A percentile compares a stretch with the other conserved stretches of the same genome.
These are phyloP conservation scores for Acrocera orbiculus DNA, from an alignment of 2,888 invertebrate species.

Conservation along the genomic window DNA sequence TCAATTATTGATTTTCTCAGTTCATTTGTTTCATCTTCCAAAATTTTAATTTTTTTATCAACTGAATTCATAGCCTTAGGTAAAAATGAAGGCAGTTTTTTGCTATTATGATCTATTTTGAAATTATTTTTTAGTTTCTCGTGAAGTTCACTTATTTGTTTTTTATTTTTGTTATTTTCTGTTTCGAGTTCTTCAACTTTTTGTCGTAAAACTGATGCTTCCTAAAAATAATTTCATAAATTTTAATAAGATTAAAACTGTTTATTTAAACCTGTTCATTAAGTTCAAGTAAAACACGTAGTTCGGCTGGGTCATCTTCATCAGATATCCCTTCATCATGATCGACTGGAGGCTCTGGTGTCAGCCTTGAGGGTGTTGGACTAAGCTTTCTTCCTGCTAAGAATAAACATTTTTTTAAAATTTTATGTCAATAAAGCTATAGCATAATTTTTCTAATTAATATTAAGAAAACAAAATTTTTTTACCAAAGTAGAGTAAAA, in stretches of 20 bases:
- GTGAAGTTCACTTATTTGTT: slow-evolving; percentile 58
- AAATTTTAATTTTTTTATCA: slow-evolving; percentile 33
- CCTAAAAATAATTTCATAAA: slow-evolving; percentile 31
- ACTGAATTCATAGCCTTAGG: slow-evolving; percentile 15
- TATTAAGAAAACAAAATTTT: neutral
- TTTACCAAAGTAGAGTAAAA: neutral
- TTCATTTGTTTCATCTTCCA: slow-evolving; percentile 57
- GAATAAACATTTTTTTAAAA: neutral
- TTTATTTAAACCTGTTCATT: slow-evolving; percentile 56
- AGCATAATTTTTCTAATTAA: neutral
- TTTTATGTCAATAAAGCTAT: neutral
- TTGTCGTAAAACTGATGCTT: slow-evolving; percentile 61
- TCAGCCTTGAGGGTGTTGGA: slow-evolving; percentile 45
- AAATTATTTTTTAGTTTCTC: slow-evolving; percentile 45
- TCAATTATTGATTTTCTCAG: slow-evolving; percentile 59
- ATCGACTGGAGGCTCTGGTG: slow-evolving; percentile 45
- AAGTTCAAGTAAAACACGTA: slow-evolving; percentile 68
- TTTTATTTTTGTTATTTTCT: slow-evolving; percentile 54
- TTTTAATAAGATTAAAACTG: neutral
- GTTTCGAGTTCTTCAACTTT: slow-evolving; percentile 73
- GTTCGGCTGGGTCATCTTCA: slow-evolving; percentile 66
- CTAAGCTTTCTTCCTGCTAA: slow-evolving; percentile 48
- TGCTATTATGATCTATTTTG: slow-evolving; percentile 13
- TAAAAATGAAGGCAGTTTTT: slow-evolving; percentile 13
- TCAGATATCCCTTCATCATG: slow-evolving; percentile 58